phyloP scores from a whole-genome alignment of 2,113 vertebrate genomes.

The Antennarius striatus region DNA sequence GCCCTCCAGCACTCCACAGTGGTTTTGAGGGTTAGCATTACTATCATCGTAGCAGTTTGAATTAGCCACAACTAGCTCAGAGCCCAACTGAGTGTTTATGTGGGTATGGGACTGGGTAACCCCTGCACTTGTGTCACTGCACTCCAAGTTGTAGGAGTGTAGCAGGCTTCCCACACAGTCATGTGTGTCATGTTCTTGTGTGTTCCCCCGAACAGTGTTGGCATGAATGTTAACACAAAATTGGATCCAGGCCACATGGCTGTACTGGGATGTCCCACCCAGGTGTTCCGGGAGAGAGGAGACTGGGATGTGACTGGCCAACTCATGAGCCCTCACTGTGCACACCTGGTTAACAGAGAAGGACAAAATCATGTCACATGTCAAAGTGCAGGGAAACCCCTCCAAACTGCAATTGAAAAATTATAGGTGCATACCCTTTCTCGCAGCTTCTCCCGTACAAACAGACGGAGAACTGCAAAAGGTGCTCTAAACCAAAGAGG shows the following conservation, averaged over 20 bases:
- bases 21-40: conserved; percentile 81
- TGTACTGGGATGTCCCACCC: conserved; percentile 81
- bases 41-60: conserved; percentile 81
- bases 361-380: background rate
- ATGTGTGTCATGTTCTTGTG: conserved; percentile 59
- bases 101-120: conserved; percentile 46
- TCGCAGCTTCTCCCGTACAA: conserved; percentile 82
- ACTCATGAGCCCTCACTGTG: conserved; percentile 82
- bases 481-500: conserved; percentile 84
- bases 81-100: conserved; percentile 52
- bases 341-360: conserved; percentile 73
- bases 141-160: conserved; percentile 78
- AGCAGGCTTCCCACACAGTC: conserved; percentile 83
- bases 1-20: conserved; percentile 63
- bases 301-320: conserved; percentile 82
- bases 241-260: conserved; percentile 85
- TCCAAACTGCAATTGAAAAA: background rate
- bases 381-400: background rate
- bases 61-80: conserved; percentile 68
- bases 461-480: conserved; percentile 80
- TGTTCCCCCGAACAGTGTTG: conserved; percentile 64
- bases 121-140: conserved; percentile 62
- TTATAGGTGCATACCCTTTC: conserved; percentile 71
- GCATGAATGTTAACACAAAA: conserved; percentile 80
- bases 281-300: conserved; percentile 83